A percentile compares a stretch with the other conserved stretches of the same genome.
These are phyloP conservation scores for Sternotherus odoratus DNA, from an alignment of 2,797 vertebrate species.

Conservation along the genomic window DNA sequence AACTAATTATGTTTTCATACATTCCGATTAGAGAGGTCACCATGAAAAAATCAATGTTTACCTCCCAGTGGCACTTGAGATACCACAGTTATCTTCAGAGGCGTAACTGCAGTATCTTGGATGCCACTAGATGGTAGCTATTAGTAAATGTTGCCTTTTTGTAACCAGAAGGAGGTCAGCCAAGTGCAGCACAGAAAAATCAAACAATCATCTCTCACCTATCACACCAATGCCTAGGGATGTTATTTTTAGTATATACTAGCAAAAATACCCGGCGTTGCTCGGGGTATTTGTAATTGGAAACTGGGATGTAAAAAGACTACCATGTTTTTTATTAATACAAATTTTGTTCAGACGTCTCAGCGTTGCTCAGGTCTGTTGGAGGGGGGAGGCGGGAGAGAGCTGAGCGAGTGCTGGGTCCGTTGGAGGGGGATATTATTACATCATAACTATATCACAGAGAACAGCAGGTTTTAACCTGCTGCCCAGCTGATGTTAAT, in stretches of 20 bases:
- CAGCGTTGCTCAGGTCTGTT: too few relatives aligned
- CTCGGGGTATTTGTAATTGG: too few relatives aligned
- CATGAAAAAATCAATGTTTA: not conserved
- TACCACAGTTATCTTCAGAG: not conserved
- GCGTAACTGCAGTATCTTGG: not conserved
- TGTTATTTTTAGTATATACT: not conserved
- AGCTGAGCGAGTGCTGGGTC: too few relatives aligned
- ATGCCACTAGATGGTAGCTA: not conserved
- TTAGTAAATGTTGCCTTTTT: not conserved
- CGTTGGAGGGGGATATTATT: too few relatives aligned
- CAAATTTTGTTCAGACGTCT: too few relatives aligned
- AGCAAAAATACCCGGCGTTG: too few relatives aligned
- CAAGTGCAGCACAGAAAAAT: not conserved
- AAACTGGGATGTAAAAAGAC: too few relatives aligned
- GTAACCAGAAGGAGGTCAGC: not conserved
- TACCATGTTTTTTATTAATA: too few relatives aligned
- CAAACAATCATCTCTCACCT: not conserved
- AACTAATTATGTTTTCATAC: not conserved
- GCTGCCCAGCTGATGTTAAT: too few relatives aligned
- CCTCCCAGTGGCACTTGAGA: not conserved
- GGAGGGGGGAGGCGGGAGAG: too few relatives aligned
- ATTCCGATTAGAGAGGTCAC: not conserved
- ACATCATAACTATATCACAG: too few relatives aligned
- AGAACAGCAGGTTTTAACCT: too few relatives aligned
- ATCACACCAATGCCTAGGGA: not conserved